Base-by-base conservation (phyloP, 2,888 invertebrate species). In the Eupeodes latifasciatus region DNA sequence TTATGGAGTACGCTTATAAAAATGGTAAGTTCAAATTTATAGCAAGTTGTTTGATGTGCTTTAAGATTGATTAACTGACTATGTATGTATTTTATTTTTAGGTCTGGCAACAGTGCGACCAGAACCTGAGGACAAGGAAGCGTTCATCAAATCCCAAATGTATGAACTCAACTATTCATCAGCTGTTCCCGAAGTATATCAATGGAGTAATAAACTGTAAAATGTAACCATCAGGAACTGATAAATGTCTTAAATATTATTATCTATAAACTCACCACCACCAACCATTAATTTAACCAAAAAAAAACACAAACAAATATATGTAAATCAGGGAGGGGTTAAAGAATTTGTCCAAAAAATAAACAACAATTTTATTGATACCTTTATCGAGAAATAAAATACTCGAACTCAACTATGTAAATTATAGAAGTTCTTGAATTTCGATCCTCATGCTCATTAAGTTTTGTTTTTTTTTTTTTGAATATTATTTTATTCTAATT, bases 1-100 rank as follows among this genome's bases (percentile, higher is more conserved):
- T 99, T 80, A 96, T 97, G 71, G 96, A 98, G 78, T 96, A 97
- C 92, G 97, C 98, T 1, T 99, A 98, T 93, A 94, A 95, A 90
- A 95, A 95, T 90, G 95, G 97, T 97, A 94, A 94, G 92, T 91
- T 79, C 66, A 16, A 49, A 19, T 19, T 19, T 19, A 19, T 19
- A 19, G 19, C 19, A 19, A 4, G 3, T 64, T 64, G 12, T 2
- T 4, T 66, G 4, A 40, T 4, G 9, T 40, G 2, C 40, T 40
- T n/a, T 14, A n/a, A 4, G 14, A 36, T 14, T 7, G 7, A 14
- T 34, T 27, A 6, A 34, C 12, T 14, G 7, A 34, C 34, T 9
- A 7, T 7, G 0, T 9, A 7, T 7, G 0, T 14, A 12, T 91
- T 92, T 92, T n/a, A 4, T 93, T 1, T 27, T 27, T 27, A 97